Conservation (phyloP, 2,797 vertebrate genomes). For the Carapus acus region DNA sequence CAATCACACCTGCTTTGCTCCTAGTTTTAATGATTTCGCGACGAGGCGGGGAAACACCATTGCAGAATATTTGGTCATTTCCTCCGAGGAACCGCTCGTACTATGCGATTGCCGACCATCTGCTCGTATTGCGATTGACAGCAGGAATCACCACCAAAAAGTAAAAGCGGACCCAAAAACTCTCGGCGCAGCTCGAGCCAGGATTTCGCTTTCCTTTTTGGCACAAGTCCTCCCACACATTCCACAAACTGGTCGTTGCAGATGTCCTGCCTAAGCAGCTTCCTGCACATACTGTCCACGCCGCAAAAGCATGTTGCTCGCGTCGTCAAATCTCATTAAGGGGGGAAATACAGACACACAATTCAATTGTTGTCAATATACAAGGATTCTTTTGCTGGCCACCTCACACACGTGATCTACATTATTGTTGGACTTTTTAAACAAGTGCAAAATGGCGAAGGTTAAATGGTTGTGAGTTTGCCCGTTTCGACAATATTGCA, state of each 20-base stretch:
- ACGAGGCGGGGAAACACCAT: slow-evolving; percentile 31
- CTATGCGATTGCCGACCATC: slow-evolving; percentile 40
- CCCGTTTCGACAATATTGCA: too few species aligned
- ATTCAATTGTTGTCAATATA: not conserved
- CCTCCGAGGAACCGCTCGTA: slow-evolving; percentile 27
- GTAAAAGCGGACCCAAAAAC: slow-evolving; percentile 30
- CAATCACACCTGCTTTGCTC: slow-evolving; percentile 13
- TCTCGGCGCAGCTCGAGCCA: slow-evolving; percentile 19
- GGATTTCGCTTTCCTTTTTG: slow-evolving; percentile 9
- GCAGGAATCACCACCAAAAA: slow-evolving; percentile 19
- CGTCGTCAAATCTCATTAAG: too few species aligned
- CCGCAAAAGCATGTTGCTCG: not conserved
- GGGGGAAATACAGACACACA: not conserved
- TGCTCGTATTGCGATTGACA: slow-evolving; percentile 45
- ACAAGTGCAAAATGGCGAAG: too few species aligned
- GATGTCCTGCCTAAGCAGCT: slow-evolving; percentile 18
- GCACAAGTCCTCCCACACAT: too few species aligned
- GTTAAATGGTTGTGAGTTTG: too few species aligned
- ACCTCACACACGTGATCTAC: not conserved
- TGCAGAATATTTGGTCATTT: slow-evolving; percentile 54
- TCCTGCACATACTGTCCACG: slow-evolving; percentile 5
- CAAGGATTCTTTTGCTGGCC: not conserved
- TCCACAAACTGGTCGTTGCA: slow-evolving; percentile 32
- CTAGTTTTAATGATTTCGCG: slow-evolving; percentile 3
- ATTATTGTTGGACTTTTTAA: not conserved